A percentile compares a stretch with the other conserved stretches of the same genome.
Evolutionary conservation across 2,797 vertebrate genomes (phyloP).

Genomic region (Orientallactaga sibirica): DNA sequence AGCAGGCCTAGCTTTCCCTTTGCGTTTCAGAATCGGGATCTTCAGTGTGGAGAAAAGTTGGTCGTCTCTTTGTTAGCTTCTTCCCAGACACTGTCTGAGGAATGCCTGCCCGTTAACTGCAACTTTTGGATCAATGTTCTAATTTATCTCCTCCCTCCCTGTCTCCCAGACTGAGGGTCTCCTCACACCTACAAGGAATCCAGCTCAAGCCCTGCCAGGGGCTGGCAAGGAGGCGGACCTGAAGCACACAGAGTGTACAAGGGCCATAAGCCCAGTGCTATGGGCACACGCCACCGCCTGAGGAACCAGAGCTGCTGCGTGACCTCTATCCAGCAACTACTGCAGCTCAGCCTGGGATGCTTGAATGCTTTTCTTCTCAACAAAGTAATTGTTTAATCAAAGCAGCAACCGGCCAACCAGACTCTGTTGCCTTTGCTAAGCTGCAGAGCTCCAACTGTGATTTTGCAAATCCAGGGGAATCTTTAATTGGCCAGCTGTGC

Average conservation of each 20-base stretch:
- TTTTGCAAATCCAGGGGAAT: conserved; percentile 78
- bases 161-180: not conserved
- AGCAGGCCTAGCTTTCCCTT: not conserved
- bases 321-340: not conserved
- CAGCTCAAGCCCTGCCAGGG: not conserved
- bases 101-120: not conserved
- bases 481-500: conserved; percentile 78
- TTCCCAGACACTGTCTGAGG: not conserved
- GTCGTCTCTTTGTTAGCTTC: not conserved
- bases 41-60: not conserved
- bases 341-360: not conserved
- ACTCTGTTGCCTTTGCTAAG: conserved; percentile 6
- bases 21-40: not conserved
- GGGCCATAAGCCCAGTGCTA: not conserved
- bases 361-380: not conserved
- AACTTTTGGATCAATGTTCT: not conserved
- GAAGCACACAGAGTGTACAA: not conserved
- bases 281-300: not conserved
- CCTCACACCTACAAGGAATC: not conserved
- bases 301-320: not conserved
- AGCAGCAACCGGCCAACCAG: conserved; percentile 50
- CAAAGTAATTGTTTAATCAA: conserved; percentile 54
- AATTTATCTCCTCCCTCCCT: not conserved
- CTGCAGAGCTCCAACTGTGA: conserved; percentile 62
- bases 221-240: not conserved